A percentile compares a stretch with the other conserved stretches of the same genome.
These are phyloP conservation scores for Oryzias dopingdopingensis DNA, from an alignment of 2,797 vertebrate genomes.

Conservation along the genomic window DNA sequence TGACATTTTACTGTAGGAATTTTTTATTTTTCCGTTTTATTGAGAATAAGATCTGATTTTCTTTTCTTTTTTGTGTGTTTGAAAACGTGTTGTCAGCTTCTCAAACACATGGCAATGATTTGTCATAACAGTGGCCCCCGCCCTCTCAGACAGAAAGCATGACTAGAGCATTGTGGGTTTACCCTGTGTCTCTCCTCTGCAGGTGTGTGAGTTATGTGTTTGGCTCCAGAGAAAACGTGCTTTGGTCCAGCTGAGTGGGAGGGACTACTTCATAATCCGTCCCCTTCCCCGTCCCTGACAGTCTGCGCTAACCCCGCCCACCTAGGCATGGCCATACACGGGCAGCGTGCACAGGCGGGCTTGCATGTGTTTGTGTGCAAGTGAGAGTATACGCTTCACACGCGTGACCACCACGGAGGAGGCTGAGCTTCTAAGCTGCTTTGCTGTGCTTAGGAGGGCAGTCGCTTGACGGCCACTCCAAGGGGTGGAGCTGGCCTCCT, in stretches of 20 bases:
- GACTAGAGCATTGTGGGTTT: constrained; percentile 37
- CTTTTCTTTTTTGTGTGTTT: constrained; percentile 40
- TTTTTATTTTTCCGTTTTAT: constrained; percentile 31
- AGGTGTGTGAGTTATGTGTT: constrained; percentile 54
- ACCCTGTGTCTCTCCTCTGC: constrained; percentile 34
- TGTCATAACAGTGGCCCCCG: constrained; percentile 35
- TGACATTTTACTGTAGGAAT: too few species aligned
- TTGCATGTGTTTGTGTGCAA: constrained; percentile 55
- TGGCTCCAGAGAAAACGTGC: constrained; percentile 60
- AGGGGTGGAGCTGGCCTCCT: constrained; percentile 53
- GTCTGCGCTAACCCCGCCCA: constrained; percentile 34
- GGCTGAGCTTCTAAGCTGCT: constrained; percentile 70
- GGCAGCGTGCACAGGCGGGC: constrained; percentile 13
- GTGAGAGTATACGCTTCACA: constrained; percentile 69
- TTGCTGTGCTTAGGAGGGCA: constrained; percentile 69
- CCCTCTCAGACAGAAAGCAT: constrained; percentile 48
- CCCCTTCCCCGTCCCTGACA: constrained; percentile 42
- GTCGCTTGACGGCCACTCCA: constrained; percentile 58
- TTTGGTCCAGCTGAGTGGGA: constrained; percentile 70
- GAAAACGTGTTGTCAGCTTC: constrained; percentile 43
- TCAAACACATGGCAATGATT: constrained; percentile 67
- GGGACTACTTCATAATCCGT: constrained; percentile 42
- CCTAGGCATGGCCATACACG: constrained; percentile 28
- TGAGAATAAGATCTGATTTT: constrained; percentile 47
- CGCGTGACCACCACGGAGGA: constrained; percentile 70